phyloP scores from a whole-genome alignment of 2,797 vertebrate genomes.

The Leptatherina wallacei region DNA sequence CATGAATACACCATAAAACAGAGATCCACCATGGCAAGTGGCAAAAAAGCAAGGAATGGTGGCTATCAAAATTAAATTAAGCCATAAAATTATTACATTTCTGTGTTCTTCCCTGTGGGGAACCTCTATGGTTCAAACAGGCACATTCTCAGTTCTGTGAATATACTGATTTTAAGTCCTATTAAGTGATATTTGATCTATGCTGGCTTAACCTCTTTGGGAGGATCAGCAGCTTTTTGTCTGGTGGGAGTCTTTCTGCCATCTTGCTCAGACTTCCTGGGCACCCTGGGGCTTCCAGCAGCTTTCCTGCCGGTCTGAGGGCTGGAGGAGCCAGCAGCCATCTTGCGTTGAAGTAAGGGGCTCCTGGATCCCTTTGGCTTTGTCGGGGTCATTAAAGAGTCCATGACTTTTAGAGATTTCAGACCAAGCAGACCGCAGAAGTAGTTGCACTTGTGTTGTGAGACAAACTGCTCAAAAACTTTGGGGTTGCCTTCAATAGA shows the following conservation, averaged over 20 bases:
- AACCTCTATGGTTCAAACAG: slow-evolving; percentile 12
- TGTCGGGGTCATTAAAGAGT: slow-evolving; percentile 75
- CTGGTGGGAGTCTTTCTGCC: slow-evolving; percentile 58
- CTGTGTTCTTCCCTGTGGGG: slow-evolving; percentile 15
- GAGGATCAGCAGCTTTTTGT: slow-evolving; percentile 61
- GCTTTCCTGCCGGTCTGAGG: slow-evolving; percentile 88
- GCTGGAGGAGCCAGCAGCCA: slow-evolving; percentile 83
- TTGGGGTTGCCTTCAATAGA: slow-evolving; percentile 86
- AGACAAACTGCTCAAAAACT: slow-evolving; percentile 88
- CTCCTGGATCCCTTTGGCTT: slow-evolving; percentile 90
- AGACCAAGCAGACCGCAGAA: slow-evolving; percentile 91
- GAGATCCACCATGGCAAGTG: slow-evolving; percentile 29
- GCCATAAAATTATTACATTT: slow-evolving; percentile 9
- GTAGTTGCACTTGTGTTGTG: slow-evolving; percentile 88
- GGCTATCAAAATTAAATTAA: slow-evolving; percentile 31
- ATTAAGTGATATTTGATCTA: slow-evolving; percentile 51
- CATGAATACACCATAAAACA: slow-evolving; percentile 15
- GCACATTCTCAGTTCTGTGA: neutral
- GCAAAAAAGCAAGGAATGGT: slow-evolving; percentile 65
- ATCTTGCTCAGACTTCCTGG: slow-evolving; percentile 73
- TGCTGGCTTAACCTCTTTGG: slow-evolving; percentile 37
- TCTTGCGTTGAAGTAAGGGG: slow-evolving; percentile 86
- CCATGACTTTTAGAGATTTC: slow-evolving; percentile 82
- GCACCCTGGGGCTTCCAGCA: slow-evolving; percentile 79
- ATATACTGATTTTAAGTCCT: slow-evolving; percentile 7